Percentiles rank a stretch among this genome's conserved stretches.
These are phyloP conservation scores for Drosophila rufa DNA, from an alignment of 1,140 invertebrate species.

Conservation along the genomic window DNA sequence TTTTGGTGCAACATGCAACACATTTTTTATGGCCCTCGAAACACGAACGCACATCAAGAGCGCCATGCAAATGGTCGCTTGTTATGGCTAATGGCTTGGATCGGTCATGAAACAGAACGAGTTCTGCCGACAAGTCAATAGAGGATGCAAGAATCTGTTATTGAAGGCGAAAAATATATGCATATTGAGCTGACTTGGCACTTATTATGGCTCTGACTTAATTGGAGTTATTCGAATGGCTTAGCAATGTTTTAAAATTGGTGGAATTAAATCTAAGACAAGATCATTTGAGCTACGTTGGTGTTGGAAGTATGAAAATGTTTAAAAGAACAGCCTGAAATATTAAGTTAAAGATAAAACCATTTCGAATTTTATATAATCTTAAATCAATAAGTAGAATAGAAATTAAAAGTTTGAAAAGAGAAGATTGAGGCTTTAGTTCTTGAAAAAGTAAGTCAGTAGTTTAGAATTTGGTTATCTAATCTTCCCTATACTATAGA, in stretches of 20 bases:
- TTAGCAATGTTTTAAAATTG: not conserved
- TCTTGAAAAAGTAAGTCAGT: too few relatives aligned
- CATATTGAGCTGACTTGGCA: constrained; percentile 6
- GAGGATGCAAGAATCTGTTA: constrained; percentile 35
- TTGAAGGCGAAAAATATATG: constrained; percentile 20
- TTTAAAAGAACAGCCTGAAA: too few relatives aligned
- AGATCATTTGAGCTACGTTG: not conserved
- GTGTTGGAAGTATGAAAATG: not conserved
- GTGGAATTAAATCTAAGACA: not conserved
- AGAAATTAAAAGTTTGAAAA: too few relatives aligned
- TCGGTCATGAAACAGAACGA: constrained; percentile 31
- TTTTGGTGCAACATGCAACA: constrained; percentile 58
- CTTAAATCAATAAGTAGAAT: too few relatives aligned
- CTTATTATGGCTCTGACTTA: constrained; percentile 15
- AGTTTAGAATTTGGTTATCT: too few relatives aligned
- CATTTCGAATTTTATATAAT: too few relatives aligned
- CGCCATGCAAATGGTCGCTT: constrained; percentile 55
- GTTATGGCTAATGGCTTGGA: constrained; percentile 54
- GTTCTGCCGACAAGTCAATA: constrained; percentile 27
- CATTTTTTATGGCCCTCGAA: constrained; percentile 42
- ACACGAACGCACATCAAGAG: constrained; percentile 44
- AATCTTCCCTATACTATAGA: too few relatives aligned
- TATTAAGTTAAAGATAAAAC: too few relatives aligned
- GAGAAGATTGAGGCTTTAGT: too few relatives aligned
- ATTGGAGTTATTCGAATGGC: constrained; percentile 4